Evolutionary conservation across 2,888 invertebrate species (phyloP), one percentile per base, ranked within the genome.

Genomic region (Harmothoe impar): DNA sequence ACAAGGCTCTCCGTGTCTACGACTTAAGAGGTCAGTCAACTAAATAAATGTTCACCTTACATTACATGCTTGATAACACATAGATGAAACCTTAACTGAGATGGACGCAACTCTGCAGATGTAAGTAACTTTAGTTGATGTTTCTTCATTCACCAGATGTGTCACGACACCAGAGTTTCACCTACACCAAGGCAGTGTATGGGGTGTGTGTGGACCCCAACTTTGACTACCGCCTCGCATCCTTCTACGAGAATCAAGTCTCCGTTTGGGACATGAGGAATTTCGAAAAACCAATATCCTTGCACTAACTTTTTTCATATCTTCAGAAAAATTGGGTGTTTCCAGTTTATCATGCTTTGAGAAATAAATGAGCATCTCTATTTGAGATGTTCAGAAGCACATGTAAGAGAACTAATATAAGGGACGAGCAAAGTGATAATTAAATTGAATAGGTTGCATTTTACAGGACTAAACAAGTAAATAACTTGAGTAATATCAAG

Each of bases 201-300:
- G 98, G 98, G 85, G 97, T 98, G 25, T 97, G 97, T 91, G 97
- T 98, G 0, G 98, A 98, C 95, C 97, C 98, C 0, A 97, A 97
- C 95, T 97, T 97, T 94, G 97, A 97, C 93, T 97, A 97, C 96
- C 97, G 98, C 95, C 95, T 99, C 29, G 98, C 98, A 89, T 98
- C 98, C 72, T 98, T 97, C 92, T 91, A 92, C 52, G 95, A 96
- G 94, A 97, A 97, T 94, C 97, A 97, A 94, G 97, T 98, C 91
- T 97, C 97, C 92, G 97, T 99, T 91, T 99, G 99, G 99, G 99
- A 99, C 96, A 97, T 97, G 86, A 96, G 99, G 90, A 97, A 97
- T 94, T 97, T 98, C 94, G 98, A 98, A 93, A 97, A 98, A 94
- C 98, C 99, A 0, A 97, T 96, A 95, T 96, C 95, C 95, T 95